Conservation (phyloP, 2,113 vertebrate genomes). For the Notothenia rossii region DNA sequence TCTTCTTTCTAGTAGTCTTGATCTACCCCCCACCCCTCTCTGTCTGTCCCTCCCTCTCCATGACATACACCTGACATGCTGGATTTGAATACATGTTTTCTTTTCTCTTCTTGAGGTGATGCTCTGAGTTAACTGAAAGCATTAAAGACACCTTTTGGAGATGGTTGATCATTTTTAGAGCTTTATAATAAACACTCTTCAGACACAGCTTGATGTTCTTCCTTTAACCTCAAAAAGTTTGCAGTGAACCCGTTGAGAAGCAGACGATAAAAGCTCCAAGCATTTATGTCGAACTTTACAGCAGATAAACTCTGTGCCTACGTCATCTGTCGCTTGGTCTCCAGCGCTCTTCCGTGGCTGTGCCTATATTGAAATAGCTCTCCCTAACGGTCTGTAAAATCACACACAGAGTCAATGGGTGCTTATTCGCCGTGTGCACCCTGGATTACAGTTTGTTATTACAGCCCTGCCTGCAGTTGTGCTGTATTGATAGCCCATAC, state of each 20-base stretch:
- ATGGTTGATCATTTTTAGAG: not conserved
- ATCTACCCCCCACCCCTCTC: not conserved
- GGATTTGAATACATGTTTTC: no score
- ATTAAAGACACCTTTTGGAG: conserved; percentile 13
- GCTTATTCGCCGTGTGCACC: conserved; percentile 64
- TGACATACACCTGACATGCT: not conserved
- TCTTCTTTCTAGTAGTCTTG: not conserved
- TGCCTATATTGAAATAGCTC: conserved; percentile 40
- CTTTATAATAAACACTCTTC: not conserved
- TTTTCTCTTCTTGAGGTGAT: no score
- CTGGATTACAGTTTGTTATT: conserved; percentile 65
- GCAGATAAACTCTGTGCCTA: conserved; percentile 37
- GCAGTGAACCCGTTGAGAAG: conserved; percentile 34
- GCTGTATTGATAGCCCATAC: conserved; percentile 74
- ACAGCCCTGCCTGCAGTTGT: conserved; percentile 65
- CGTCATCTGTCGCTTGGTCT: conserved; percentile 53
- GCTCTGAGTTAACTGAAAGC: not conserved
- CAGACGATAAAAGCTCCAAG: conserved; percentile 27
- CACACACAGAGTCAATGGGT: conserved; percentile 55
- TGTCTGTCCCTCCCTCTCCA: not conserved
- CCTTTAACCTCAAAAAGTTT: conserved; percentile 22
- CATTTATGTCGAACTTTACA: conserved; percentile 36
- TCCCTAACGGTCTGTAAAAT: conserved; percentile 67
- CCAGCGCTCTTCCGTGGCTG: conserved; percentile 5
- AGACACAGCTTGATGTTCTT: not conserved